These are phyloP conservation scores for Trichomalopsis sarcophagae DNA, from an alignment of 1,140 invertebrate genomes.

Conservation along the genomic window DNA sequence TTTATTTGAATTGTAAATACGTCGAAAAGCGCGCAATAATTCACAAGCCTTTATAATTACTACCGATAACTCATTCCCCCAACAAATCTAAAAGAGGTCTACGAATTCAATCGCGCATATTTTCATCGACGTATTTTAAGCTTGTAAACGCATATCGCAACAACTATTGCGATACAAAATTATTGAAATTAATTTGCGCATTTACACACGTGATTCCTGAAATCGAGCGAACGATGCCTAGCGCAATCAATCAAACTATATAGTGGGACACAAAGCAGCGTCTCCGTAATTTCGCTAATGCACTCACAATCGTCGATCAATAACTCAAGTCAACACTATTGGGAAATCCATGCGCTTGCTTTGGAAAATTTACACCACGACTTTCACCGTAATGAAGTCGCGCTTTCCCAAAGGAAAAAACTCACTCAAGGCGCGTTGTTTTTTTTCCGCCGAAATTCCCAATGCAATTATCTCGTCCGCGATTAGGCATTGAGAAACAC, in stretches of 20 bases:
- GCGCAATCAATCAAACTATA: too few species aligned
- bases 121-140: background rate
- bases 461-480: background rate
- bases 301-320: background rate
- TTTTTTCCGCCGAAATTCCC: background rate
- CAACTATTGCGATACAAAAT: too few species aligned
- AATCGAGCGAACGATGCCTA: constrained; percentile 11
- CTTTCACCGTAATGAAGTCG: background rate
- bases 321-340: constrained; percentile 1
- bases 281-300: constrained; percentile 9
- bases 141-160: background rate
- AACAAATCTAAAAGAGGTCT: constrained; percentile 15
- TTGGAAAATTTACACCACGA: constrained; percentile 24
- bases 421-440: too few species aligned
- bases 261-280: background rate
- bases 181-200: constrained; percentile 29
- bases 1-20: background rate
- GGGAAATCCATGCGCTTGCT: constrained; percentile 13
- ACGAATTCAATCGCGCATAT: constrained; percentile 30
- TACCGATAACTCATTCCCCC: background rate
- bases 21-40: background rate
- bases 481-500: background rate
- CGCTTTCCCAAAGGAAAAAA: background rate
- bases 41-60: background rate
- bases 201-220: constrained; percentile 9